Evolutionary conservation across 1,140 invertebrate genomes (phyloP).

Genomic region (Conus betulinus): DNA sequence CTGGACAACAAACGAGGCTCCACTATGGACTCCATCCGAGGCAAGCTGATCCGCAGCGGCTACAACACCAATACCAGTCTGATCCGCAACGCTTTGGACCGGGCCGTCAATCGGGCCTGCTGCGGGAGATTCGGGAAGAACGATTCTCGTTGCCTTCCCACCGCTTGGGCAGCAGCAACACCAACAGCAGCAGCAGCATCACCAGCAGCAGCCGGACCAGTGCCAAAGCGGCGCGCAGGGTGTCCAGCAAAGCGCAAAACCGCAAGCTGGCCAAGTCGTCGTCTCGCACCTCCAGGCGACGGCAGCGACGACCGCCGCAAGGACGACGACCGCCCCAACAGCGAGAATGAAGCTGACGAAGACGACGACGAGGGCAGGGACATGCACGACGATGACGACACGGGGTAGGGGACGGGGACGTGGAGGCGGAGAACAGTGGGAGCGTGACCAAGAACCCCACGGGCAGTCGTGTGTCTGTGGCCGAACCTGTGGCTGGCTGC

Average conservation of each 20-base stretch:
- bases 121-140: conserved; percentile 8
- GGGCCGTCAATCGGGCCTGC: neutral
- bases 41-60: conserved; percentile 15
- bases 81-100: neutral
- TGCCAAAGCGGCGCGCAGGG: neutral
- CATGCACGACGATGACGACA: neutral
- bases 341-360: neutral
- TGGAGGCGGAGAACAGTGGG: neutral
- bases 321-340: conserved; percentile 9
- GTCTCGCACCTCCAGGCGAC: neutral
- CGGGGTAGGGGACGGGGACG: neutral
- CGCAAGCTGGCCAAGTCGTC: neutral
- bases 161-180: neutral
- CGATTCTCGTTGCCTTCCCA: neutral
- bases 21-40: conserved; percentile 13
- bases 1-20: conserved; percentile 25
- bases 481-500: conserved; percentile 12
- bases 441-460: neutral
- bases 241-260: neutral
- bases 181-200: neutral
- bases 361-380: conserved; percentile 1
- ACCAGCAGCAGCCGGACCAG: neutral
- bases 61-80: neutral
- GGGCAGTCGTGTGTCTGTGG: neutral
- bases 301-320: neutral